A percentile compares a stretch with the other conserved stretches of the same genome.
These are phyloP conservation scores for Nestor notabilis DNA, from an alignment of 2,113 vertebrate species.

Conservation along the genomic window DNA sequence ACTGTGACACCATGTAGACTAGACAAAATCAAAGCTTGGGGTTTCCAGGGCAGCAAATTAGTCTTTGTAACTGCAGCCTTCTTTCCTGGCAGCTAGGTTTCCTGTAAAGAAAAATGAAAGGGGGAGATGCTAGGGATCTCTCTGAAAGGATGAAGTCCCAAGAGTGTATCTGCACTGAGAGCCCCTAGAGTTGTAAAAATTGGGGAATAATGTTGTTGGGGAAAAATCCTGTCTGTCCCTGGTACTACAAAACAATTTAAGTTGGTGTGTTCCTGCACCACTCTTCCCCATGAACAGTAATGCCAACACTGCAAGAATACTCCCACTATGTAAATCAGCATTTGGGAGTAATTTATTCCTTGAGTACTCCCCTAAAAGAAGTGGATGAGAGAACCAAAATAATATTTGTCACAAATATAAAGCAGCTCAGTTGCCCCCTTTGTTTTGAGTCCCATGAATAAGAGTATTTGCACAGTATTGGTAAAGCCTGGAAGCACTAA, in stretches of 20 bases:
- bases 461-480: background rate
- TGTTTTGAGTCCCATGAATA: background rate
- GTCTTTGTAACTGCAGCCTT: background rate
- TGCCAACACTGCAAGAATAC: background rate
- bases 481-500: background rate
- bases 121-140: background rate
- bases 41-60: constrained; percentile 30
- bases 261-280: background rate
- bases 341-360: background rate
- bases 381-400: background rate
- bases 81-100: background rate
- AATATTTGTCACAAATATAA: background rate
- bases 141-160: background rate
- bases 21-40: constrained; percentile 8
- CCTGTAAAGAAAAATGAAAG: background rate
- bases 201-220: background rate
- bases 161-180: background rate
- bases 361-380: background rate
- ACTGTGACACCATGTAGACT: background rate
- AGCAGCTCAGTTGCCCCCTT: background rate
- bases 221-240: background rate
- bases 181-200: background rate
- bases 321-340: background rate
- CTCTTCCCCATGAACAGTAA: background rate
- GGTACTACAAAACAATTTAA: background rate